Evolutionary conservation across 2,797 vertebrate species (phyloP), one percentile per base, ranked within the genome.

Genomic region (Synanceia verrucosa): DNA sequence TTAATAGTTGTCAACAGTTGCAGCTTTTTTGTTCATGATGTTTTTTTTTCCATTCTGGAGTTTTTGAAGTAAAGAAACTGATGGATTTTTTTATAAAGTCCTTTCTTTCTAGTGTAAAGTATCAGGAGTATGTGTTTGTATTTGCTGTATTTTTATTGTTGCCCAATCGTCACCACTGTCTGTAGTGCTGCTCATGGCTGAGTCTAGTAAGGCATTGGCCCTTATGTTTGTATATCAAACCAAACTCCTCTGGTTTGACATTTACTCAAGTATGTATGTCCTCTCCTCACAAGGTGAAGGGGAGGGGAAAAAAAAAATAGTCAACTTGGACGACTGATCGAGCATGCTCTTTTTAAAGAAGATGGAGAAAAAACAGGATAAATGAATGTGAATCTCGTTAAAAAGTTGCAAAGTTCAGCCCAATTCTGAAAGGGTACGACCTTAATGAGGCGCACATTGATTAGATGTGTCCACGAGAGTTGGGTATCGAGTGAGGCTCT

Each of bases 361-460:
- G n/a, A n/a, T n/a, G 18, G 0, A 19, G 36, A 43, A 60, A 37
- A 28, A 60, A 21, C 44, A 48, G 33, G 43, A 43, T 10, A 39
- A 64, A 62, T 1, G 62, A 87, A 83, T 81, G 77, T 73, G 75
- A 75, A 88, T 88, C 86, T 90, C 23, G 70, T 93, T 93, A 91
- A 87, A 86, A 91, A 89, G 76, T 88, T 88, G 69, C 78, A 84
- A 84, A 91, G 84, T 89, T 89, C 90, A 87, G 76, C 69, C 74
- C 82, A 88, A 92, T 90, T 76, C 87, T 88, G 65, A 82, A 86
- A 92, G 89, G 91, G 86, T 88, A 50, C 41, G 73, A 89, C 89
- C 92, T 87, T 91, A 93, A 92, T 85, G 90, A 92, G 90, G 80
- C 78, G 19, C 79, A 64, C 87, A 92, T 94, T 94, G 94, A 93